A percentile compares a stretch with the other conserved stretches of the same genome.
Conservation (phyloP, 1,140 invertebrate species). For the Brachionus koreanus region DNA sequence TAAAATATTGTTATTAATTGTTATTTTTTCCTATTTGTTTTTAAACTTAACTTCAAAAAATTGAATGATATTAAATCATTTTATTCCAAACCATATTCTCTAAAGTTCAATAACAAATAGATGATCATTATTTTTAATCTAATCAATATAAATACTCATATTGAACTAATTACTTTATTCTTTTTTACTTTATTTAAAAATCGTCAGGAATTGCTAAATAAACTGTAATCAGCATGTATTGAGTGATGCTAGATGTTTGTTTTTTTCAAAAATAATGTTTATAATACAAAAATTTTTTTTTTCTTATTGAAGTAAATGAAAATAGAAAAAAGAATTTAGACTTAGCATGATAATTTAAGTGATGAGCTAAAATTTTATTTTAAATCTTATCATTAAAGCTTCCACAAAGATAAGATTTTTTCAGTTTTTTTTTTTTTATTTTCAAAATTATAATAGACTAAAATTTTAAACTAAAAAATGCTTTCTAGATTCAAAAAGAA, state of each 20-base stretch:
- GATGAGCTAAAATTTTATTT: too few relatives aligned
- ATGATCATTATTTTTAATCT: background rate
- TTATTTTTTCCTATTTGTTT: background rate
- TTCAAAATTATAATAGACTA: background rate
- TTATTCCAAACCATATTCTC: background rate
- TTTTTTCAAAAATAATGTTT: too few relatives aligned
- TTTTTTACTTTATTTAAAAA: too few relatives aligned
- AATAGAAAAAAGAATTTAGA: too few relatives aligned
- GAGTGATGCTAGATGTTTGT: background rate
- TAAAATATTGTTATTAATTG: background rate
- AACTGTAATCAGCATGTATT: background rate
- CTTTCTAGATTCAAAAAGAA: constrained; percentile 34
- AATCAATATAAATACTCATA: background rate
- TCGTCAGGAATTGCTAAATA: background rate
- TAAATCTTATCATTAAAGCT: background rate
- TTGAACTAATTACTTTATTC: background rate
- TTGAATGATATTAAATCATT: background rate
- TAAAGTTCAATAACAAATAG: constrained; percentile 9
- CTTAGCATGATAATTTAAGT: too few relatives aligned
- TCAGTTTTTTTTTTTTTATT: background rate
- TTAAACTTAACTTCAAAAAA: background rate
- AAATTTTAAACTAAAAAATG: background rate
- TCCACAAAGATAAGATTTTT: background rate
- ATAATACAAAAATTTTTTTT: too few relatives aligned
- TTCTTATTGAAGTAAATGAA: too few relatives aligned